Evolutionary conservation across 2,888 invertebrate species (phyloP).

Genomic region (Drosophila melanosoma): DNA sequence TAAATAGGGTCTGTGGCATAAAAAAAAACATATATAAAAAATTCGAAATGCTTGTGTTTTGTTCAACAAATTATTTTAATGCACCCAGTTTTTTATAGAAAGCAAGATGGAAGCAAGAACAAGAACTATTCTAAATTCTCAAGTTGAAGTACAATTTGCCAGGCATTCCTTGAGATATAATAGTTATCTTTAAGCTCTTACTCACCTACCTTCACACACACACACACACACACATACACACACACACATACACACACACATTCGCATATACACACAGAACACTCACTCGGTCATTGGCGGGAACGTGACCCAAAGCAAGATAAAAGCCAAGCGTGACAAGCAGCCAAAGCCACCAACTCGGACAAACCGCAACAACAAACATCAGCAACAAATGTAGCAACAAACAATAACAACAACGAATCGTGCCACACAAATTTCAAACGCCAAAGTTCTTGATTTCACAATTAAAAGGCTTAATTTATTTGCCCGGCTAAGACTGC

Average conservation of each 20-base stretch:
- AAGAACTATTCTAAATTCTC: neutral
- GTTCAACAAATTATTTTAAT: neutral
- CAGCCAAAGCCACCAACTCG: slow-evolving; percentile 1
- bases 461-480: slow-evolving; percentile 74
- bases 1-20: neutral
- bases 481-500: slow-evolving; percentile 50
- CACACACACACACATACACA: slow-evolving; percentile 12
- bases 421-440: slow-evolving; percentile 61
- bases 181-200: slow-evolving; percentile 34
- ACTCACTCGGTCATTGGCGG: slow-evolving; percentile 22
- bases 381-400: slow-evolving; percentile 24
- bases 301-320: slow-evolving; percentile 62
- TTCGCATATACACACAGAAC: slow-evolving; percentile 4
- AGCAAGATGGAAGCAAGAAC: neutral
- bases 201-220: slow-evolving; percentile 25
- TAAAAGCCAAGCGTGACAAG: slow-evolving; percentile 66
- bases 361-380: slow-evolving; percentile 32
- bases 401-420: slow-evolving; percentile 27
- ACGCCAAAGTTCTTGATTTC: slow-evolving; percentile 68
- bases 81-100: neutral
- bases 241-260: slow-evolving; percentile 11
- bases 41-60: neutral
- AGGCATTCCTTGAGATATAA: neutral
- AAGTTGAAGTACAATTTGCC: slow-evolving; percentile 1
- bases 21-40: neutral